A percentile compares a stretch with the other conserved stretches of the same genome.
Conservation (phyloP, 2,113 vertebrate species). For the Tenebrosternarchus preto region DNA sequence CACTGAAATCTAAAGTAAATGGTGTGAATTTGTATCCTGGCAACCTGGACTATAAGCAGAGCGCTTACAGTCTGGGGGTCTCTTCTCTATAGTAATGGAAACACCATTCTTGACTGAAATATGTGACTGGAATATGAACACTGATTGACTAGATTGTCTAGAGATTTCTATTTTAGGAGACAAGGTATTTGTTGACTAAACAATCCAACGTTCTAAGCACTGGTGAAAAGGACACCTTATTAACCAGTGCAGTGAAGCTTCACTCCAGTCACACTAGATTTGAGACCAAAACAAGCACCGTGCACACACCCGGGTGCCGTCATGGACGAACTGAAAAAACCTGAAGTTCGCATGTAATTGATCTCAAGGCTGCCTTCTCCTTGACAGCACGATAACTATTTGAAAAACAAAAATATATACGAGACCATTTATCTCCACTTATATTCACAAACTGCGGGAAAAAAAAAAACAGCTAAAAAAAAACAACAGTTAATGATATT, state of each 20-base stretch:
- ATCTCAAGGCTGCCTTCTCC: constrained; percentile 5
- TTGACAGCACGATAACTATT: constrained; percentile 22
- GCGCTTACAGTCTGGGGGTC: constrained; percentile 17
- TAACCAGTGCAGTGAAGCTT: not conserved
- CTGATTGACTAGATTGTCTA: not conserved
- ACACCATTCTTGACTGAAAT: constrained; percentile 18
- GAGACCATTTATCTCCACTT: not conserved
- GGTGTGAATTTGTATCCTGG: constrained; percentile 37
- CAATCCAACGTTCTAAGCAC: not conserved
- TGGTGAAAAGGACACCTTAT: constrained; percentile 3
- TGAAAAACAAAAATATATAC: not conserved
- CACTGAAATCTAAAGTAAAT: constrained; percentile 36
- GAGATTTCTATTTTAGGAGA: not conserved
- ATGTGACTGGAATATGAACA: constrained; percentile 12
- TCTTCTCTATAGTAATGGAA: constrained; percentile 30
- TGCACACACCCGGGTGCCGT: constrained; percentile 1
- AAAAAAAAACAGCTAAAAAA: no score
- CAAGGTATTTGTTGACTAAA: not conserved
- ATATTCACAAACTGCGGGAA: constrained; percentile 1
- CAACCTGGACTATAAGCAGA: constrained; percentile 20
- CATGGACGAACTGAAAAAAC: not conserved
- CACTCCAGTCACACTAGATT: not conserved
- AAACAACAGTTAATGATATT: not conserved
- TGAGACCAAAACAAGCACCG: constrained; percentile 9
- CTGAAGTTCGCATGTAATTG: constrained; percentile 20